Evolutionary conservation across 2,888 invertebrate genomes (phyloP).

Genomic region (Ashinkailepas kermadecensis): DNA sequence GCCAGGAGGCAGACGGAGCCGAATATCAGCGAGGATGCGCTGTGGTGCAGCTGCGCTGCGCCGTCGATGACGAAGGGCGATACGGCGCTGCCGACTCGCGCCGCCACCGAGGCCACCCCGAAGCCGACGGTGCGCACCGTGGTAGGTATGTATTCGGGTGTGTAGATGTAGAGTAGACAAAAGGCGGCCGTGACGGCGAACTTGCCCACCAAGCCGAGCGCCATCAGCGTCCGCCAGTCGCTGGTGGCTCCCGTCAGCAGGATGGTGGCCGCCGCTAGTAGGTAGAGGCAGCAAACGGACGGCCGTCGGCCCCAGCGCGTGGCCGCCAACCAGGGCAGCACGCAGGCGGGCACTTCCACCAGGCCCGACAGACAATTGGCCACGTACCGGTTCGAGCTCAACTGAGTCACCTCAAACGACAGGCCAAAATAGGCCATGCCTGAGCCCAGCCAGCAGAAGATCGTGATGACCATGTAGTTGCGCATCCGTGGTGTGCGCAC

Average conservation of each 20-base stretch:
- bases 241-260: constrained; percentile 58
- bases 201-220: constrained; percentile 45
- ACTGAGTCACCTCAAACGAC: constrained; percentile 71
- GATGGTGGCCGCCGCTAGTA: constrained; percentile 41
- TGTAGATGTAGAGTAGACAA: constrained; percentile 76
- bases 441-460: constrained; percentile 73
- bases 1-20: constrained; percentile 62
- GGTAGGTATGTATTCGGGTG: constrained; percentile 81
- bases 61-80: constrained; percentile 75
- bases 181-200: constrained; percentile 49
- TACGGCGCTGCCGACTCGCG: constrained; percentile 74
- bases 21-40: constrained; percentile 49
- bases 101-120: constrained; percentile 75
- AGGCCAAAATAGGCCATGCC: constrained; percentile 82
- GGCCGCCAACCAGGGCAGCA: constrained; percentile 20
- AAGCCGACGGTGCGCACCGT: constrained; percentile 78
- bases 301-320: constrained; percentile 52
- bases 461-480: constrained; percentile 61
- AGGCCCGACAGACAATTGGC: constrained; percentile 73
- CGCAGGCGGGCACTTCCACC: constrained; percentile 38
- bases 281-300: constrained; percentile 41
- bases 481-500: constrained; percentile 62
- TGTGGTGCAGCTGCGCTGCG: constrained; percentile 25
- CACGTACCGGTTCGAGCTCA: constrained; percentile 70
- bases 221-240: constrained; percentile 69